Evolutionary conservation across 2,797 vertebrate genomes (phyloP).

Genomic region (Vipera latastei): DNA sequence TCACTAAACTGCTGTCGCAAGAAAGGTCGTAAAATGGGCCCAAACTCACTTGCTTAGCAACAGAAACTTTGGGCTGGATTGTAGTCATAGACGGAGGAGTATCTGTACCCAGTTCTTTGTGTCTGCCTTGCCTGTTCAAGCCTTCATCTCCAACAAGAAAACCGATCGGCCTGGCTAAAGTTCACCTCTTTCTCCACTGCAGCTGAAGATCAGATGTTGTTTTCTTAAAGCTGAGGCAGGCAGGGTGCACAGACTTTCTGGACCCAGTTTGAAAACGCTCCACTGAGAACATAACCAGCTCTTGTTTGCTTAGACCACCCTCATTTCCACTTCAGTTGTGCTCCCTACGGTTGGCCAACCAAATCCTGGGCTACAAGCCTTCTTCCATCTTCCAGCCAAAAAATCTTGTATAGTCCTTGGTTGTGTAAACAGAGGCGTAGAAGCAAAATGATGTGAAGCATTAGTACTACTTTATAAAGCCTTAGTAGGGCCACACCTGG

Average conservation of each 20-base stretch:
- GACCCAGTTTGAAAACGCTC: conserved; percentile 45
- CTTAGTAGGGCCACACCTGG: background rate
- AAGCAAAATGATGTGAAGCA: background rate
- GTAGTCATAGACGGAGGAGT: background rate
- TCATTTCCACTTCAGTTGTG: conserved; percentile 51
- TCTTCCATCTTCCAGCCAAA: background rate
- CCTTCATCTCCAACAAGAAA: too few relatives aligned
- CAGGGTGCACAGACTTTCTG: conserved; percentile 47
- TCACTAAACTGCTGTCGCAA: background rate
- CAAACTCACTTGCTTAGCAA: background rate
- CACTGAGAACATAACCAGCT: background rate
- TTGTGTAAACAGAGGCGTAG: background rate
- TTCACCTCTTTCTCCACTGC: background rate
- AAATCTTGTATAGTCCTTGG: background rate
- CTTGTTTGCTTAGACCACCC: background rate
- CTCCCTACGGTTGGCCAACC: conserved; percentile 21
- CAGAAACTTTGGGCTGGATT: background rate
- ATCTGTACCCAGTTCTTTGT: background rate
- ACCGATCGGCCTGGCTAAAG: background rate
- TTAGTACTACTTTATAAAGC: background rate
- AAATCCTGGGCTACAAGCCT: conserved; percentile 42
- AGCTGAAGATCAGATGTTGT: conserved; percentile 45
- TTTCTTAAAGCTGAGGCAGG: conserved; percentile 54
- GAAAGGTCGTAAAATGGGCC: background rate
- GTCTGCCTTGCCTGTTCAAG: too few relatives aligned